Base-by-base conservation (phyloP, 2,113 vertebrate species). In the Aptenodytes patagonicus region DNA sequence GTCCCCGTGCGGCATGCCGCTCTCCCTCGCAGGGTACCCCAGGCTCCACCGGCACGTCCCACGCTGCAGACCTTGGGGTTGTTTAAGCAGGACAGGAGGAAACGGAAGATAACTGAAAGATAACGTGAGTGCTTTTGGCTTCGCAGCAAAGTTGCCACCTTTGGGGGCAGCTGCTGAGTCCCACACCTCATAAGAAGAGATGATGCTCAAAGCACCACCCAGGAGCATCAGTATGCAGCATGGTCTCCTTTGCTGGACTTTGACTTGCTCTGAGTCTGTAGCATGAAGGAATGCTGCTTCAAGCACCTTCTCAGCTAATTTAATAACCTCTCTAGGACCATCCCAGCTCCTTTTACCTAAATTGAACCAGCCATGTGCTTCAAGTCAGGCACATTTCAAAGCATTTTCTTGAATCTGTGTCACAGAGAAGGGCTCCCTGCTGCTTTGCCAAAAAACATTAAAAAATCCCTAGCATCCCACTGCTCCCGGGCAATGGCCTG, bases 41-140 rank as follows among this genome's bases (percentile, higher is more conserved):
- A 20, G 20, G 46, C 46, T 72, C 20, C 26, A 1, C 38, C 1
- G 1, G 14, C 34, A 31, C 0, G 0, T 61, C 25, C 34, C 46
- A 8, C 22, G 0, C 31, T 6, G 6, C 31, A 34, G 10, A 47
- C 14, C 28, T 57, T 10, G 25, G 16, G 13, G 14, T 1, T n/a
- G 17, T 75, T 91, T 55, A 73, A 47, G 17, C 34, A 17, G 61
- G 17, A 2, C 13, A 9, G 31, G 31, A 55, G 32, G 19, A 72
- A 51, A 47, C 1, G 3, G 47, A 20, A 57, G 47, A 28, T 7
- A 64, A 19, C 34, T 8, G 55, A 32, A 51, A n/a, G n/a, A 13
- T 9, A 44, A 2, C 3, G 1, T 0, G 5, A 36, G 40, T 8
- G 57, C 17, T 77, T 65, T 49, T 3, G 44, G 40, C 62, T 69